These are phyloP conservation scores for Phyllostomus hastatus DNA, from an alignment of 2,113 vertebrate species.

Conservation along the genomic window DNA sequence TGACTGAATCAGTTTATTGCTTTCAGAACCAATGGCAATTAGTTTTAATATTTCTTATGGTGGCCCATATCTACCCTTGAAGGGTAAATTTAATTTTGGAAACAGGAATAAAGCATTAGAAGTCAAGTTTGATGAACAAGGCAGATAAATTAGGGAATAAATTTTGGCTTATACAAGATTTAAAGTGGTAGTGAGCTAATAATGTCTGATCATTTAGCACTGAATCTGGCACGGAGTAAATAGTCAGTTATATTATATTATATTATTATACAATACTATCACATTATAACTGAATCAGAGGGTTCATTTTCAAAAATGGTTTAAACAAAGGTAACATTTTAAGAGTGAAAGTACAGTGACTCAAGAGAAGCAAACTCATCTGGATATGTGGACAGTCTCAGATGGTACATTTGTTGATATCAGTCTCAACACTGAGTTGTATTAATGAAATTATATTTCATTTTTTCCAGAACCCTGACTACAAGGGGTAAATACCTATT, in stretches of 20 bases:
- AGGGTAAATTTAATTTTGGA: not conserved
- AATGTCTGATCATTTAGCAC: not conserved
- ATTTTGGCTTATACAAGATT: not conserved
- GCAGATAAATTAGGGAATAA: not conserved
- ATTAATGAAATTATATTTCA: not conserved
- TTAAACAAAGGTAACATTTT: not conserved
- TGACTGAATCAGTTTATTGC: not conserved
- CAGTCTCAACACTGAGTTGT: not conserved
- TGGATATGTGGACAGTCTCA: not conserved
- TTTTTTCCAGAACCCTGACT: not conserved
- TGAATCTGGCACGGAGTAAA: not conserved
- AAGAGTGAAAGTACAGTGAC: not conserved
- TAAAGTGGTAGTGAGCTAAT: not conserved
- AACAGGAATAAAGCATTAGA: not conserved
- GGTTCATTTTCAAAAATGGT: not conserved
- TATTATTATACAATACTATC: too few species aligned
- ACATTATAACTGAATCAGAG: not conserved
- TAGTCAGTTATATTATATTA: not conserved
- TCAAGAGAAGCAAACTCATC: conserved; percentile 5
- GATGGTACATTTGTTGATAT: not conserved
- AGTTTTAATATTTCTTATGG: not conserved
- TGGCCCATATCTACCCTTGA: not conserved
- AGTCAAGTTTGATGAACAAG: not conserved
- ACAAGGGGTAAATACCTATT: not conserved
- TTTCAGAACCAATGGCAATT: not conserved